Evolutionary conservation across 2,113 vertebrate species (phyloP).

Genomic region (Crotalus tigris): DNA sequence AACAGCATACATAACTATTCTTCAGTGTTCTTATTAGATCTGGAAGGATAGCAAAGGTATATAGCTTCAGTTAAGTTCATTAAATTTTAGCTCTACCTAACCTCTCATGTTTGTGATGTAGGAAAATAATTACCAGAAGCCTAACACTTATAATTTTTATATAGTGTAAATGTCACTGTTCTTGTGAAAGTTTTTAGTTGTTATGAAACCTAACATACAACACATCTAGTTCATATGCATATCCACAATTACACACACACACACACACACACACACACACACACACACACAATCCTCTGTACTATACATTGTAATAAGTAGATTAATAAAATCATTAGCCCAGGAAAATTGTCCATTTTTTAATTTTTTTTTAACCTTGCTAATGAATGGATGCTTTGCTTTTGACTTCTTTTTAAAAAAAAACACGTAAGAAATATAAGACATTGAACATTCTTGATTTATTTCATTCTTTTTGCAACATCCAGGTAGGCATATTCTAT

Average conservation of each 20-base stretch:
- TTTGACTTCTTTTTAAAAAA: background rate
- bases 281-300: background rate
- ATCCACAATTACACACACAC: background rate
- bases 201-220: background rate
- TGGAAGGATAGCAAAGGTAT: background rate
- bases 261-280: background rate
- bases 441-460: constrained; percentile 19
- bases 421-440: constrained; percentile 3
- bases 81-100: background rate
- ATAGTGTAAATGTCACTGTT: constrained; percentile 13
- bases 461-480: constrained; percentile 88
- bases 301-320: constrained; percentile 13
- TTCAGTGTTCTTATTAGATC: background rate
- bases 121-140: background rate
- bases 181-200: background rate
- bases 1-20: background rate
- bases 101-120: background rate
- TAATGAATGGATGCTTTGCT: background rate
- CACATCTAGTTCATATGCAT: background rate
- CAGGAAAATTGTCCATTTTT: constrained; percentile 29
- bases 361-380: constrained; percentile 8
- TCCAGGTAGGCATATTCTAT: constrained; percentile 87
- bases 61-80: background rate
- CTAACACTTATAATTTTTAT: background rate
- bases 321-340: constrained; percentile 26